phyloP scores from a whole-genome alignment of 1,140 invertebrate genomes.

The Drosophila funebris region DNA sequence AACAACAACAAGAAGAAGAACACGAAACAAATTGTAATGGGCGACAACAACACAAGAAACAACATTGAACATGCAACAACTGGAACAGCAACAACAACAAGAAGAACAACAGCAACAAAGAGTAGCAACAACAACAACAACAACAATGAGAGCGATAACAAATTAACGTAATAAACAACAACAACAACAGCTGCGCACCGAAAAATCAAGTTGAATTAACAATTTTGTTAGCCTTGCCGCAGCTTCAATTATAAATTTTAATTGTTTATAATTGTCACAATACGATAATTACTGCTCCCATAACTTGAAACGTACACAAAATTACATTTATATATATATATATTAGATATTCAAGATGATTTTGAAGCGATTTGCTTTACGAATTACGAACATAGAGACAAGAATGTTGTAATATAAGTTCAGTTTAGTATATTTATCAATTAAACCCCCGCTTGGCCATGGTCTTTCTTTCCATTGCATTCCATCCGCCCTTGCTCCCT shows the following conservation, averaged over 20 bases:
- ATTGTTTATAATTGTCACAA: too few species aligned
- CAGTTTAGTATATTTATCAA: constrained; percentile 40
- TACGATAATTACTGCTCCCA: too few species aligned
- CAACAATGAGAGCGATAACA: constrained; percentile 47
- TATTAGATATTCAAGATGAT: too few species aligned
- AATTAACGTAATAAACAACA: constrained; percentile 79
- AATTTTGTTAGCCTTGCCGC: constrained; percentile 24
- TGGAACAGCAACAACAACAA: background rate
- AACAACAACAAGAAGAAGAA: constrained; percentile 17
- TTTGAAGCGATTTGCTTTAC: too few species aligned
- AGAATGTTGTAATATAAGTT: constrained; percentile 54
- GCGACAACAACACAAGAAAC: background rate
- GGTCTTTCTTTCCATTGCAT: background rate
- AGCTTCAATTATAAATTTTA: background rate
- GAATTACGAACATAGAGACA: constrained; percentile 1
- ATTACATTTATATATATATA: too few species aligned
- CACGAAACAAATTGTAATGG: constrained; percentile 2
- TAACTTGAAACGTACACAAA: too few species aligned
- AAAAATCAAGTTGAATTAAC: constrained; percentile 58
- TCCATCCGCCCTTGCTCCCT: background rate
- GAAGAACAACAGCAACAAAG: constrained; percentile 5
- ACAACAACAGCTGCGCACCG: constrained; percentile 44
- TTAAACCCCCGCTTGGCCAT: constrained; percentile 16
- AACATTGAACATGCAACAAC: background rate
- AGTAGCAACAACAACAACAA: constrained; percentile 64